Percentiles rank a stretch among this genome's conserved stretches.
Evolutionary conservation across 2,113 vertebrate species (phyloP).

Genomic region (Lagopus muta): DNA sequence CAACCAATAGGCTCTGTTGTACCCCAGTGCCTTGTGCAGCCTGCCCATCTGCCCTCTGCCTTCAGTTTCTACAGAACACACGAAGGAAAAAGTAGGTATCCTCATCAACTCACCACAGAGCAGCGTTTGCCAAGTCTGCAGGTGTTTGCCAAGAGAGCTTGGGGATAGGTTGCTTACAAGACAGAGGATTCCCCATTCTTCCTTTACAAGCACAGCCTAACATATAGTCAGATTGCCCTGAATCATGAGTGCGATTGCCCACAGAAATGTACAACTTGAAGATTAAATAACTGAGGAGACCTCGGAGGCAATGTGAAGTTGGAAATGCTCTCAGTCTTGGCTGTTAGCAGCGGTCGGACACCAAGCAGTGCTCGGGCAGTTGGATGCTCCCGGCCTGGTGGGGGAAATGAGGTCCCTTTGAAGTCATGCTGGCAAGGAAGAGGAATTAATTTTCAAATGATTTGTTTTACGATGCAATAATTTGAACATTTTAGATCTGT

Average conservation of each 20-base stretch:
- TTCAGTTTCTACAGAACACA: rapidly evolving
- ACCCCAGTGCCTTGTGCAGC: background rate
- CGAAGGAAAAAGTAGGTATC: background rate
- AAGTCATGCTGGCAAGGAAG: conserved; percentile 5
- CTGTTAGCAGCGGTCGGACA: background rate
- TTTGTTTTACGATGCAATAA: conserved; percentile 53
- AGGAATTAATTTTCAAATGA: conserved; percentile 26
- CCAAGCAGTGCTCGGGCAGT: background rate
- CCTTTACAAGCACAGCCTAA: background rate
- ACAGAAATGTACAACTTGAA: background rate
- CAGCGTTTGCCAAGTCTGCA: background rate
- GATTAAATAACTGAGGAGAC: background rate
- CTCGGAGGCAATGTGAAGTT: rapidly evolving
- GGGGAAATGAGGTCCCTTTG: background rate
- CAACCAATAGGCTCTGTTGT: background rate
- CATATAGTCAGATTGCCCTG: background rate
- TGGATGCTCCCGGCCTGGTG: background rate
- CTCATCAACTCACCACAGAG: background rate
- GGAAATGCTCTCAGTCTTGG: background rate
- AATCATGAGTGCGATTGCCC: background rate
- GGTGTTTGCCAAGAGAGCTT: background rate
- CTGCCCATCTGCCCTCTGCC: rapidly evolving
- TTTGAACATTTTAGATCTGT: background rate
- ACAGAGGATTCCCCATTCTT: background rate
- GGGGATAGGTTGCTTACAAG: background rate